Evolutionary conservation across 2,888 invertebrate species (phyloP).

Genomic region (Dilophus febrilis): DNA sequence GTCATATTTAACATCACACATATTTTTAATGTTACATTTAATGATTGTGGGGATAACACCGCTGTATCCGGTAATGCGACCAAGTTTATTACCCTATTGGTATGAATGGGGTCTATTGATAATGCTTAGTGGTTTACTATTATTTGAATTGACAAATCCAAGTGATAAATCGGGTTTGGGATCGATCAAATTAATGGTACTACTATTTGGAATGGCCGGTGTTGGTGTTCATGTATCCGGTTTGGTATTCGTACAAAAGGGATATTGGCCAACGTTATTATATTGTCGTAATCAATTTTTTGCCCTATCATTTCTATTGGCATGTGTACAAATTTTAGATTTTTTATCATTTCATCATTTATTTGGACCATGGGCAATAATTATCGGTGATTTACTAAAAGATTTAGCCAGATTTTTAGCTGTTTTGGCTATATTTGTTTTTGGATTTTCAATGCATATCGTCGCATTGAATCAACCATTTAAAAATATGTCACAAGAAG

Average conservation of each 20-base stretch:
- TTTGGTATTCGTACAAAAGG: constrained; percentile 45
- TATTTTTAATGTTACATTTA: constrained; percentile 88
- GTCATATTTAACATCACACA: constrained; percentile 96
- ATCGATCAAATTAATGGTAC: constrained; percentile 76
- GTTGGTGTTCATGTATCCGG: constrained; percentile 79
- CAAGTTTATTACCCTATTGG: constrained; percentile 74
- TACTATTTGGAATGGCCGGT: constrained; percentile 76
- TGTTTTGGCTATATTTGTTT: constrained; percentile 92
- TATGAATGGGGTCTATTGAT: constrained; percentile 91
- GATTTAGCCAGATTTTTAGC: constrained; percentile 93
- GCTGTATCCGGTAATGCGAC: constrained; percentile 64
- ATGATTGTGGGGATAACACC: constrained; percentile 80
- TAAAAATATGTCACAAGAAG: constrained; percentile 45
- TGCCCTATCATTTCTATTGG: constrained; percentile 83
- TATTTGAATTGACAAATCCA: constrained; percentile 94
- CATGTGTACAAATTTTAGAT: constrained; percentile 94
- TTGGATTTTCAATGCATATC: constrained; percentile 95
- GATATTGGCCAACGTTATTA: constrained; percentile 71
- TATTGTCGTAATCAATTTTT: constrained; percentile 95
- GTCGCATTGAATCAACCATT: constrained; percentile 93
- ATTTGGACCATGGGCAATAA: constrained; percentile 99
- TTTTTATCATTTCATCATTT: constrained; percentile 98
- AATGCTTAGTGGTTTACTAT: constrained; percentile 84
- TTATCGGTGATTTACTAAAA: constrained; percentile 88
- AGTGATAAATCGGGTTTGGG: constrained; percentile 95